Percentiles rank a stretch among this genome's conserved stretches.
Conservation (phyloP, 2,888 invertebrate species). For the Aproaerema taeniolella region DNA sequence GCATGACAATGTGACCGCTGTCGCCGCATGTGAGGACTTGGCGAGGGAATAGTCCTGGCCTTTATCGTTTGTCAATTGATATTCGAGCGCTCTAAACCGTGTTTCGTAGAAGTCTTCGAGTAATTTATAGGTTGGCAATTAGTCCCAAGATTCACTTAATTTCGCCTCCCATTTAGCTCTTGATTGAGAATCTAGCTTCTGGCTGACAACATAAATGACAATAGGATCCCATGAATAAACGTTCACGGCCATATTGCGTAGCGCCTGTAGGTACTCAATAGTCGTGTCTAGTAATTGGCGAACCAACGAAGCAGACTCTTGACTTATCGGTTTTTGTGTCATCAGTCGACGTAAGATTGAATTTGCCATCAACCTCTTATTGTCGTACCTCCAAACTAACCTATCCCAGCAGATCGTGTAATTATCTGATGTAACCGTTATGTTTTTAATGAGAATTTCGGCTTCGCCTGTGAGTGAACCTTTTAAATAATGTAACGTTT, state of each 20-base stretch:
- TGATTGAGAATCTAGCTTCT: conserved; percentile 16
- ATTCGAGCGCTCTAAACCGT: conserved; percentile 21
- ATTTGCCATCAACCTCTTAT: conserved; percentile 21
- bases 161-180: conserved; percentile 19
- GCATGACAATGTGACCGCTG: neutral
- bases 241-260: conserved; percentile 15
- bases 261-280: conserved; percentile 20
- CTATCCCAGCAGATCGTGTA: conserved; percentile 20
- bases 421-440: conserved; percentile 16
- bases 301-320: conserved; percentile 18
- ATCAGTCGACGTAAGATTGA: conserved; percentile 18
- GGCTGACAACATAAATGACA: conserved; percentile 14
- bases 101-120: conserved; percentile 23
- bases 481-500: conserved; percentile 25
- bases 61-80: neutral
- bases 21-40: neutral
- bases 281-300: conserved; percentile 21
- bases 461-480: conserved; percentile 22
- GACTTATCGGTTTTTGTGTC: conserved; percentile 7
- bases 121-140: conserved; percentile 18
- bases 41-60: neutral
- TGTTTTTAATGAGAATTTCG: conserved; percentile 21
- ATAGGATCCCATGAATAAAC: conserved; percentile 18
- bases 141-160: conserved; percentile 7
- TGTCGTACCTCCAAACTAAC: conserved; percentile 20